Evolutionary conservation across 2,888 invertebrate species (phyloP), one percentile per base, ranked within the genome.

Genomic region (Macrophya alboannulata): DNA sequence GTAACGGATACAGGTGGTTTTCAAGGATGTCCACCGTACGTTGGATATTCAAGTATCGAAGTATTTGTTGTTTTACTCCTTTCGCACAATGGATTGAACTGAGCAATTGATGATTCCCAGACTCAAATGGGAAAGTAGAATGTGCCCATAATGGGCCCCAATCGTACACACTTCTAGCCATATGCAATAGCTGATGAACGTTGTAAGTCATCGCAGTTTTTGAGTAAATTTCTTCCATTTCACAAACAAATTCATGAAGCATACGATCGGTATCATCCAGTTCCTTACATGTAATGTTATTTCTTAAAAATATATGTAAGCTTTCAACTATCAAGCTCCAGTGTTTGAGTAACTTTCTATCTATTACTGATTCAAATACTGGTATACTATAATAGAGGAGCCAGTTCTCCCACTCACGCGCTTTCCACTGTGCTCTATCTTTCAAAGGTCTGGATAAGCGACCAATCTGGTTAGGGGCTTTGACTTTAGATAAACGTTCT

Each of bases 51-150:
- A 59, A 1, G n/a, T 8, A 59, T 1, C 59, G 59, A 17, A 59
- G 59, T 59, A 59, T 59, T 9, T 59, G 59, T 17, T 59, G 59
- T 1, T 59, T 21, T 4, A 59, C 59, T 59, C 59, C 59, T 9
- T 59, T 59, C 1, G 59, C 59, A 59, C 59, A 59, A 8, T 59
- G 59, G 21, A 59, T 59, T 21, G 59, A 17, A 4, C n/a, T 59
- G 59, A 59, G 59, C 21, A 59, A 59, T 21, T 59, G n/a, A n/a
- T 59, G 59, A 59, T 59, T 59, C 17, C 59, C 59, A 21, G 59
- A n/a, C n/a, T 59, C 59, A 17, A 59, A 59, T 59, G 59, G 4
- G 17, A 59, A 59, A 21, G 59, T 59, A 1, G 59, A 59, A 59
- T 59, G 59, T 6, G 59, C 59, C 59, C 59, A 59, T 59, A 59